These are phyloP conservation scores for Kryptolebias ocellatus DNA, from an alignment of 2,797 vertebrate species.

Conservation along the genomic window DNA sequence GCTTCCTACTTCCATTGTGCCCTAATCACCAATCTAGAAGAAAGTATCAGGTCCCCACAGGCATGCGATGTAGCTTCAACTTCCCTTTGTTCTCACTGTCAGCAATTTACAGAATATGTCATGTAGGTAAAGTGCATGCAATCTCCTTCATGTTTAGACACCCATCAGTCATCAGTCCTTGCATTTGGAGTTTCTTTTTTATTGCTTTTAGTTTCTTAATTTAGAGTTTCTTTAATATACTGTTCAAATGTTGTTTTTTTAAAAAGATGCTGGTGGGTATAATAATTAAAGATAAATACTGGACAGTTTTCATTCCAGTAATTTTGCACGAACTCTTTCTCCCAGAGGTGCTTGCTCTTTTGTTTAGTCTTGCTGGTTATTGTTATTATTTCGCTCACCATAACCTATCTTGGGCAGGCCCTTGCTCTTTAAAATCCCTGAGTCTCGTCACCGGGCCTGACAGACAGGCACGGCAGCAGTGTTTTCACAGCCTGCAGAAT, in stretches of 20 bases:
- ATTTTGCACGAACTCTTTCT: conserved; percentile 62
- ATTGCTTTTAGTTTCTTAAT: conserved; percentile 47
- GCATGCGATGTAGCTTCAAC: conserved; percentile 60
- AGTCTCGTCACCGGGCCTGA: conserved; percentile 83
- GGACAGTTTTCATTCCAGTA: conserved; percentile 62
- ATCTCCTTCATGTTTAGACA: conserved; percentile 69
- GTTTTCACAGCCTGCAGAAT: conserved; percentile 97
- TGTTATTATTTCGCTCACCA: conserved; percentile 80
- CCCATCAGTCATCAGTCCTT: conserved; percentile 46
- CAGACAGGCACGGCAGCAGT: conserved; percentile 89
- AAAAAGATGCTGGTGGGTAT: conserved; percentile 45
- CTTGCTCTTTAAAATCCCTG: conserved; percentile 78
- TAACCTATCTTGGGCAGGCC: conserved; percentile 77
- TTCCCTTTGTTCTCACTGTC: conserved; percentile 75
- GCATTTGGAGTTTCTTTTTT: conserved; percentile 56
- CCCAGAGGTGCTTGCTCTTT: conserved; percentile 69
- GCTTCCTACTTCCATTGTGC: conserved; percentile 81
- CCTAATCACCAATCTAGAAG: conserved; percentile 84
- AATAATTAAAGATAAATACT: conserved; percentile 78
- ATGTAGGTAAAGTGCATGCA: conserved; percentile 69
- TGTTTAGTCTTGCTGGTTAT: conserved; percentile 82
- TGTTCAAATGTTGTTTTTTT: conserved; percentile 41
- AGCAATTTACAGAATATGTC: conserved; percentile 78
- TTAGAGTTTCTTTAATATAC: conserved; percentile 53
- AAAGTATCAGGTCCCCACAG: conserved; percentile 75